Evolutionary conservation across 2,113 vertebrate genomes (phyloP).

Genomic region (Pseudorasbora parva): DNA sequence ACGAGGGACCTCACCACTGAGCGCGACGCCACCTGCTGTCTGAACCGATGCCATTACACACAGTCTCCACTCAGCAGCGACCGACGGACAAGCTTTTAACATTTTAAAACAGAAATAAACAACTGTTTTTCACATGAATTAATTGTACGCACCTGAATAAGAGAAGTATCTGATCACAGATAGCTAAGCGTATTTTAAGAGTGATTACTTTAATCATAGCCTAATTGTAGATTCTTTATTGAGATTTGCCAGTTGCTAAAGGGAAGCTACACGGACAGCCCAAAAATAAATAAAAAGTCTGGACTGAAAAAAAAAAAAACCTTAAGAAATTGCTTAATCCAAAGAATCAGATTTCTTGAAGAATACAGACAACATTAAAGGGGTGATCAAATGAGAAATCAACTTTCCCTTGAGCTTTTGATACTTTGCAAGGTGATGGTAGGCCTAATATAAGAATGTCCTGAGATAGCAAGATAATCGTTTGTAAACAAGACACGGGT

Average conservation of each 20-base stretch:
- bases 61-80: not conserved
- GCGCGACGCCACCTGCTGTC: not conserved
- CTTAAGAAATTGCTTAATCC: not conserved
- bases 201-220: too few relatives aligned
- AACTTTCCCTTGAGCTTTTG: too few relatives aligned
- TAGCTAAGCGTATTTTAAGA: too few relatives aligned
- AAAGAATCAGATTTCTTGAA: slow-evolving; percentile 6
- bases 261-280: not conserved
- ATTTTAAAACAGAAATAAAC: slow-evolving; percentile 22
- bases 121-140: not conserved
- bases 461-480: too few relatives aligned
- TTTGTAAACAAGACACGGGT: too few relatives aligned
- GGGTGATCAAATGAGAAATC: too few relatives aligned
- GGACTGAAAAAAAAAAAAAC: too few relatives aligned
- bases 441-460: too few relatives aligned
- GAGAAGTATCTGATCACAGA: not conserved
- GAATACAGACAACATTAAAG: not conserved
- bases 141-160: not conserved
- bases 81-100: not conserved
- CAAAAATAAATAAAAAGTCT: not conserved
- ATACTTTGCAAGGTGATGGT: too few relatives aligned
- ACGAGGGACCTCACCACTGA: slow-evolving; percentile 74
- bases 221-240: too few relatives aligned
- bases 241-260: not conserved
- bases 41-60: not conserved